Conservation (phyloP, 2,113 vertebrate genomes). For the Bubo scandiacus region DNA sequence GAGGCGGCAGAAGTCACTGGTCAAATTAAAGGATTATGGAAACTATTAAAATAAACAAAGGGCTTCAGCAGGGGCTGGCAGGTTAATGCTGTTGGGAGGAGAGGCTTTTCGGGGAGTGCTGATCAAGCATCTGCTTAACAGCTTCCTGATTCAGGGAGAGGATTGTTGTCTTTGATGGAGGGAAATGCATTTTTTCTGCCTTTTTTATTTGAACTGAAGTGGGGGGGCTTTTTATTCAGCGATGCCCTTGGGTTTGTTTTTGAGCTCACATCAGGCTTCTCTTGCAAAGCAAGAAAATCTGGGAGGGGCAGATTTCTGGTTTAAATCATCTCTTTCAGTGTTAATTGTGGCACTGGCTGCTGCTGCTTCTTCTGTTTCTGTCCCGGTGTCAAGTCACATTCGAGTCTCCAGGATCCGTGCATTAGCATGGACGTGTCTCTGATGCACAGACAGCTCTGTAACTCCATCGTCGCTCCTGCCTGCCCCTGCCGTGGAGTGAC, state of each 20-base stretch:
- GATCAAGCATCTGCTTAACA: background rate
- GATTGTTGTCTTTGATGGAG: background rate
- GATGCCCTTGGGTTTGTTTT: background rate
- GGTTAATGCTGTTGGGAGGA: background rate
- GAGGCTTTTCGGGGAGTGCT: background rate
- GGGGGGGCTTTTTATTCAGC: background rate
- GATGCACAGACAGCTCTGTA: background rate
- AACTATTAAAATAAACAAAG: conserved; percentile 4
- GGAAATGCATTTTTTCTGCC: background rate
- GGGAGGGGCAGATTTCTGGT: background rate
- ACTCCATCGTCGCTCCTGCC: background rate
- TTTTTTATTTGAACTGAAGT: background rate
- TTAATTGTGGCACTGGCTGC: background rate
- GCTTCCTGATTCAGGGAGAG: background rate
- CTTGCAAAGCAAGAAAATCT: background rate
- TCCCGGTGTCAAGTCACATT: background rate
- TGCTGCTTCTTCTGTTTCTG: background rate
- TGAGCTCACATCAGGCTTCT: background rate
- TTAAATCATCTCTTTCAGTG: background rate
- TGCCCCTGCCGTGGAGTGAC: background rate
- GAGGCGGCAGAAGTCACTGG: background rate
- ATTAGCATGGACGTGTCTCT: background rate
- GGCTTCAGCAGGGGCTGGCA: background rate
- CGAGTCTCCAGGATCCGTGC: background rate
- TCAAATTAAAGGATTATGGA: background rate